These are phyloP conservation scores for Acanthurus leucopareius DNA, from an alignment of 2,797 vertebrate species.

Conservation along the genomic window DNA sequence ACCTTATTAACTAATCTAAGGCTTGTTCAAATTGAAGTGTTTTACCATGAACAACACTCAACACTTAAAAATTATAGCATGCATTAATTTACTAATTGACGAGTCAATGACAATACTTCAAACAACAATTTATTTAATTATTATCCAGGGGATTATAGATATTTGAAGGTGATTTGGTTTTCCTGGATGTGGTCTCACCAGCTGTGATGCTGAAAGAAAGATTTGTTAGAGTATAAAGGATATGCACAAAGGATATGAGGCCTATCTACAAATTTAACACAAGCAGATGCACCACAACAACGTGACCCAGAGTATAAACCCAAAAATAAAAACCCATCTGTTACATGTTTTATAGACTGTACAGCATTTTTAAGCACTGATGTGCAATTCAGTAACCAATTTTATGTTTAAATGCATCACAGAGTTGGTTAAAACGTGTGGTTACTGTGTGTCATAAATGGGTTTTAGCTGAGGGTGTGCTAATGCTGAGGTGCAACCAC, in stretches of 20 bases:
- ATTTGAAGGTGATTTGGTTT: conserved; percentile 55
- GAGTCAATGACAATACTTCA: conserved; percentile 39
- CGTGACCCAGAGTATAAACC: conserved; percentile 36
- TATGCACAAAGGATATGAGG: conserved; percentile 44
- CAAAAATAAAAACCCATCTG: neutral
- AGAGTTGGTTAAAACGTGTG: neutral
- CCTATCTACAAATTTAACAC: conserved; percentile 54
- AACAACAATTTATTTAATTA: conserved; percentile 70
- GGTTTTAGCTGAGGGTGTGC: conserved; percentile 32
- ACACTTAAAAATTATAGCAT: neutral
- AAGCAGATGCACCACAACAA: conserved; percentile 49
- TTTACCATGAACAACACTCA: neutral
- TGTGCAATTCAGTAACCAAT: conserved; percentile 6
- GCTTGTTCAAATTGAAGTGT: neutral
- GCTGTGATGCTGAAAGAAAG: conserved; percentile 52
- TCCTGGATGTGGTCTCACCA: conserved; percentile 47
- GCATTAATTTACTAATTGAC: conserved; percentile 3
- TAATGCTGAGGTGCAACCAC: conserved; percentile 42
- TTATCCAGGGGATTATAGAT: conserved; percentile 63
- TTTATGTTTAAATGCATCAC: neutral
- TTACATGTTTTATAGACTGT: conserved; percentile 26
- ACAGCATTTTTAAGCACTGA: conserved; percentile 6
- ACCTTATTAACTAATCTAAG: neutral
- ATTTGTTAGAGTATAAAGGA: conserved; percentile 38
- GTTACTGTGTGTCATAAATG: neutral